Base-by-base conservation (phyloP, 2,797 vertebrate species). In the Squalus acanthias region DNA sequence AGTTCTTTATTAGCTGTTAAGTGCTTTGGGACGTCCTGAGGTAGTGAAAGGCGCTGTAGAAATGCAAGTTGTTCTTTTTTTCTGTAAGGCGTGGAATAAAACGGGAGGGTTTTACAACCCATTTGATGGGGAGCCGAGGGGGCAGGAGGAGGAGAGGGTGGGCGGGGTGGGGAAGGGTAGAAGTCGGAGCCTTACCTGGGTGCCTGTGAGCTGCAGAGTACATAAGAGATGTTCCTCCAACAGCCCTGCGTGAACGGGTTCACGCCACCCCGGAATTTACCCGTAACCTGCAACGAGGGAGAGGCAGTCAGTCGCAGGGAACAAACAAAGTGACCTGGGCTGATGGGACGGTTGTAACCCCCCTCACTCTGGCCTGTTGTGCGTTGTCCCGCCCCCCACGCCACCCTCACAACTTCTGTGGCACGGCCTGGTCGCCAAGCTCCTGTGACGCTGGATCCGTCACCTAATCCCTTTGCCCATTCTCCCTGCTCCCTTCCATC, bases 181-280 rank as follows among this genome's bases (percentile, higher is more conserved):
- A 50, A 20, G 17, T 6, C 15, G 53, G 0, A 29, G 53, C 57
- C 96, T 94, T 97, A 99, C 99, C 99, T 99, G 96, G 99, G 99
- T 1, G 99, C 99, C 1, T 98, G 99, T 65, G 99, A 99, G 97
- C 99, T 99, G 97, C 99, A 99, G 39, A 99, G 99, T 5, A 99
- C 99, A 60, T 99, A 98, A 96, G 99, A 98, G 97, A 99, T 98
- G 0, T 99, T 99, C 97, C 97, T 99, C 97, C 98, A 97, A 97
- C 99, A 99, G 97, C 99, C 99, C 0, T 99, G 99, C 96, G 99
- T 99, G 97, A 99, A 99, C 88, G 99, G 99, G 97, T 99, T 99
- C 96, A 99, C 99, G 0, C 99, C 99, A 15, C 99, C 99, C 0
- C 99, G 98, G 97, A 99, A 99, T 97, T 99, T 99, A 97, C 99